phyloP scores from a whole-genome alignment of 2,113 vertebrate genomes.

The Chiloscyllium plagiosum region DNA sequence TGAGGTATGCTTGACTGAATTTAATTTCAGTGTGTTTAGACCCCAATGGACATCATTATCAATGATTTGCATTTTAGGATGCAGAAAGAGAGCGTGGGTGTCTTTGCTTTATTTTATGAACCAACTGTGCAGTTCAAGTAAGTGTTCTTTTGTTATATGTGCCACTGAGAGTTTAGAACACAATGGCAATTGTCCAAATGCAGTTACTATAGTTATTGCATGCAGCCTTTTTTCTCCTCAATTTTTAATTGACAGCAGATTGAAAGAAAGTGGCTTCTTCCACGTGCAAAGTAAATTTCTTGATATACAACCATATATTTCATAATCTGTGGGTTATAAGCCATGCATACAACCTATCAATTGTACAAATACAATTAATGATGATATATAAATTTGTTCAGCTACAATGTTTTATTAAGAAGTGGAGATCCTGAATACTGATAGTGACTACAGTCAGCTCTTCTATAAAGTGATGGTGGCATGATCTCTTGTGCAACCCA shows the following conservation, averaged over 20 bases:
- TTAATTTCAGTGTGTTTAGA: not conserved
- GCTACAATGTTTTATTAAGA: not conserved
- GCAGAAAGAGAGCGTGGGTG: not conserved
- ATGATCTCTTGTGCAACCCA: too few relatives aligned
- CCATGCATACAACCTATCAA: not conserved
- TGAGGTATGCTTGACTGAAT: not conserved
- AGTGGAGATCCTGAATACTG: not conserved
- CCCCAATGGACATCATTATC: not conserved
- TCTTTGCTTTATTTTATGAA: not conserved
- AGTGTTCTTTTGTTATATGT: not conserved
- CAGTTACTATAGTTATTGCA: not conserved
- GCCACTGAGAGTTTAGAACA: not conserved
- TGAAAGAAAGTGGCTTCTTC: not conserved
- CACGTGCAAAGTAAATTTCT: not conserved
- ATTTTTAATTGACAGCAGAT: constrained; percentile 11
- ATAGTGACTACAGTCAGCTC: not conserved
- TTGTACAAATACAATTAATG: not conserved
- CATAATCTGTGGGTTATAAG: not conserved
- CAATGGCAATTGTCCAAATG: not conserved
- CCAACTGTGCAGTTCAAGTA: not conserved
- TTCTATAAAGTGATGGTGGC: too few relatives aligned
- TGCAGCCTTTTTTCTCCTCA: not conserved
- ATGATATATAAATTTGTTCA: not conserved
- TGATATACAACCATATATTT: not conserved
- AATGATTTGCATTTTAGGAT: not conserved